A percentile compares a stretch with the other conserved stretches of the same genome.
Conservation (phyloP, 2,797 vertebrate genomes). For the Myotis vivesi region DNA sequence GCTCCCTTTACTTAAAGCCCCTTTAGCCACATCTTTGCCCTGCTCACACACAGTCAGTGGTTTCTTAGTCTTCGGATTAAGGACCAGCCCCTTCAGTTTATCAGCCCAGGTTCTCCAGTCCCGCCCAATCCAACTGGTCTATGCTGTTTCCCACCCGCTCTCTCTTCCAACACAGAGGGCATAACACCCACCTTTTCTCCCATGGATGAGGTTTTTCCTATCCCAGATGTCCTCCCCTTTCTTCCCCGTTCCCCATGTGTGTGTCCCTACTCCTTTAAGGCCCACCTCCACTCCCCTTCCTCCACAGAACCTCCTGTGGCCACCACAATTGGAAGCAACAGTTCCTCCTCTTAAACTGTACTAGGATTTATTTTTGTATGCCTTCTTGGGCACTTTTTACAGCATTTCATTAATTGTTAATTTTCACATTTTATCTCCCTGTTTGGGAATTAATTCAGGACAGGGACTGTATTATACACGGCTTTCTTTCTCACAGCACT, state of each 20-base stretch:
- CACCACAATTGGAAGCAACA: not conserved
- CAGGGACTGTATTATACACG: not conserved
- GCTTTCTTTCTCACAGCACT: not conserved
- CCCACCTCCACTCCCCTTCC: not conserved
- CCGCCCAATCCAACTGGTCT: not conserved
- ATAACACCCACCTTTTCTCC: not conserved
- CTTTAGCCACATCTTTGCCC: not conserved
- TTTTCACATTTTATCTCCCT: conserved; percentile 52
- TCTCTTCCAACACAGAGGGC: not conserved
- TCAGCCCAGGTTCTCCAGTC: not conserved
- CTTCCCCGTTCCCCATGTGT: fast-evolving
- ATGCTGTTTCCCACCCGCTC: not conserved
- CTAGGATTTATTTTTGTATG: conserved; percentile 17
- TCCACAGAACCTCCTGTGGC: not conserved
- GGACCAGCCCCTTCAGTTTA: not conserved
- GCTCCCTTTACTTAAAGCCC: not conserved
- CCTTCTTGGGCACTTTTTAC: conserved; percentile 43
- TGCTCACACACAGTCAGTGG: not conserved
- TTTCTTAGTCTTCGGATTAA: conserved; percentile 23
- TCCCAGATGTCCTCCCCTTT: not conserved
- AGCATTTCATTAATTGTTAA: conserved; percentile 54
- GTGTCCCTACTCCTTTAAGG: not conserved
- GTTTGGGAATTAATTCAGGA: conserved; percentile 51
- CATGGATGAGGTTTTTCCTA: not conserved
- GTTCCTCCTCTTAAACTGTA: not conserved